Conservation (phyloP, 2,888 invertebrate genomes). For the Cynaeus angustus region DNA sequence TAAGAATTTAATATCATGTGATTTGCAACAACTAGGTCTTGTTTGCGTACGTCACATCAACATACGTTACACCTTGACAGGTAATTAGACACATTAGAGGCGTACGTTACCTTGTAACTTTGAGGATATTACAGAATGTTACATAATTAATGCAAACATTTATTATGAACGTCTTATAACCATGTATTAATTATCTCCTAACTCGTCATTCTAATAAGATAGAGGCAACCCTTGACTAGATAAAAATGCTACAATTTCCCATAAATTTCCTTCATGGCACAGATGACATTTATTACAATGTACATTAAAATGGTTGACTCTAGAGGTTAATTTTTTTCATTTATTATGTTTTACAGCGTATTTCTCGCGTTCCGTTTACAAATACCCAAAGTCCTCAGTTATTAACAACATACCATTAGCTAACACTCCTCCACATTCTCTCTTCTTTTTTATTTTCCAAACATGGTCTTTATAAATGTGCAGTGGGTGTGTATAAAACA, state of each 20-base stretch:
- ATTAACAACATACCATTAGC: slow-evolving; percentile 10
- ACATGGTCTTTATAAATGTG: slow-evolving; percentile 5
- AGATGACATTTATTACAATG: too few species aligned
- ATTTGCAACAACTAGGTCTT: slow-evolving; percentile 43
- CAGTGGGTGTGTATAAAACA: slow-evolving; percentile 7
- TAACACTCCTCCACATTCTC: slow-evolving; percentile 8
- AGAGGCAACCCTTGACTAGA: too few species aligned
- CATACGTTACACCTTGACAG: slow-evolving; percentile 49
- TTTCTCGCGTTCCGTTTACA: neutral
- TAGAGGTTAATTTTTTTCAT: neutral
- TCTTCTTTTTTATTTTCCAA: slow-evolving; percentile 6
- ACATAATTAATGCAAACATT: slow-evolving; percentile 49
- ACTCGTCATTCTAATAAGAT: slow-evolving; percentile 33
- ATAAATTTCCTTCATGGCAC: too few species aligned
- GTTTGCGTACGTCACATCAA: slow-evolving; percentile 49
- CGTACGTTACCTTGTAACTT: slow-evolving; percentile 44
- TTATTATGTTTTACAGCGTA: neutral
- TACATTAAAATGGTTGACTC: too few species aligned
- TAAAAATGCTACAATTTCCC: too few species aligned
- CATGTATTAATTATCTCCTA: slow-evolving; percentile 41
- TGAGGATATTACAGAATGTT: slow-evolving; percentile 45
- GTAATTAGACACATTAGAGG: slow-evolving; percentile 51
- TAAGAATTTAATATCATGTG: slow-evolving; percentile 36
- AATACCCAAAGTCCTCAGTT: neutral
- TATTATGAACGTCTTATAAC: slow-evolving; percentile 44